Evolutionary conservation across 2,797 vertebrate species (phyloP).

Genomic region (Cercopithecus petaurista): DNA sequence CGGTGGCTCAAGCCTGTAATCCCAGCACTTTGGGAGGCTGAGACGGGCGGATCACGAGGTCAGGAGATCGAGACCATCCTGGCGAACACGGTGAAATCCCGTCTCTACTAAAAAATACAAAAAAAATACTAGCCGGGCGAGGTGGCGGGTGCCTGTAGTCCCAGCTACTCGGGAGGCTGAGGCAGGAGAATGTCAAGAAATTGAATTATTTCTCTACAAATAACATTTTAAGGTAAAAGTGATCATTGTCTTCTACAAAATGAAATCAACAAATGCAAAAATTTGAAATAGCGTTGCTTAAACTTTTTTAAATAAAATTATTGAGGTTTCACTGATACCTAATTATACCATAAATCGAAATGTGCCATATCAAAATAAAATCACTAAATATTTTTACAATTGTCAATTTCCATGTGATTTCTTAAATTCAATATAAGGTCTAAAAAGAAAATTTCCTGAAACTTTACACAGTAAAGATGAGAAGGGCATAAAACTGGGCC

Average conservation of each 20-base stretch:
- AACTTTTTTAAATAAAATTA: background rate
- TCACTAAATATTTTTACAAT: background rate
- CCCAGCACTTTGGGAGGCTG: no score
- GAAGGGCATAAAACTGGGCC: background rate
- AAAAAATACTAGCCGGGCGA: no score
- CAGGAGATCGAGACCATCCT: no score
- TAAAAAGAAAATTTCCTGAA: background rate
- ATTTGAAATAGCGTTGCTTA: background rate
- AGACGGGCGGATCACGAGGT: no score
- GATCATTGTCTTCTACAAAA: background rate
- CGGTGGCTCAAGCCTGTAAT: no score
- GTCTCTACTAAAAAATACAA: no score
- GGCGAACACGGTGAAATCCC: no score
- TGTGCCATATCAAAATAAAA: background rate
- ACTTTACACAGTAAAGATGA: background rate
- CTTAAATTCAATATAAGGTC: background rate
- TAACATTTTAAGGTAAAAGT: background rate
- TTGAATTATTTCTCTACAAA: background rate
- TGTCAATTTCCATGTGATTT: background rate
- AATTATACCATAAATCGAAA: constrained; percentile 5
- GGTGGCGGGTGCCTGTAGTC: no score
- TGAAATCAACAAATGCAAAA: background rate
- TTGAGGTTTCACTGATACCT: background rate
- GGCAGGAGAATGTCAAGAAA: background rate
- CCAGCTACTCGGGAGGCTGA: no score